Conservation (phyloP, 1,140 invertebrate genomes). For the Delia radicum region DNA sequence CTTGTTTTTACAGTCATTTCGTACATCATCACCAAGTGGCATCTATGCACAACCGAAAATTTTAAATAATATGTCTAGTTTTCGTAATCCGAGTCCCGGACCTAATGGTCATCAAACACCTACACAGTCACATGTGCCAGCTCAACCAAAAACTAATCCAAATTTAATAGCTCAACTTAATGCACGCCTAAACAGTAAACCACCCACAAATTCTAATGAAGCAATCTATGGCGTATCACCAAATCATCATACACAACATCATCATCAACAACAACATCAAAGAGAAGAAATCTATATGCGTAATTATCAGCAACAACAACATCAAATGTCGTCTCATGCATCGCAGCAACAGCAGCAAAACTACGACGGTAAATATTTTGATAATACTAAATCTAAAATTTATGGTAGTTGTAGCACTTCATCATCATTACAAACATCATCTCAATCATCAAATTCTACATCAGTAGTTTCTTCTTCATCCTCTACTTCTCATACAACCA, state of each 20-base stretch:
- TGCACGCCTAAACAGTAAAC: slow-evolving; percentile 50
- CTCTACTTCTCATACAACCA: slow-evolving; percentile 28
- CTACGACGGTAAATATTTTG: slow-evolving; percentile 53
- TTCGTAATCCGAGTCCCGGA: slow-evolving; percentile 48
- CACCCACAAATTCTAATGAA: slow-evolving; percentile 42
- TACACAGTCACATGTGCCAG: slow-evolving; percentile 35
- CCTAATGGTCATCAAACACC: slow-evolving; percentile 39
- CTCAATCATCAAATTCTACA: slow-evolving; percentile 28
- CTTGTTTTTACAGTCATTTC: slow-evolving; percentile 44
- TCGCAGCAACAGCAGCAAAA: slow-evolving; percentile 47
- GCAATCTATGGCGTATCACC: slow-evolving; percentile 46
- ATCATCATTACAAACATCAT: slow-evolving; percentile 39
- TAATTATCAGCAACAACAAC: slow-evolving; percentile 27
- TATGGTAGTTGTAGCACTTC: slow-evolving; percentile 52
- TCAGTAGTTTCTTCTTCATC: slow-evolving; percentile 29
- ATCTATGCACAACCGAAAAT: slow-evolving; percentile 55
- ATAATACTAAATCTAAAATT: slow-evolving; percentile 47
- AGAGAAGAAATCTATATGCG: slow-evolving; percentile 25
- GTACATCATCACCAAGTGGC: slow-evolving; percentile 49
- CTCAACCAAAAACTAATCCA: slow-evolving; percentile 53
- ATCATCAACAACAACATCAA: slow-evolving; percentile 38
- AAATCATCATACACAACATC: slow-evolving; percentile 27
- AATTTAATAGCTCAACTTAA: slow-evolving; percentile 54
- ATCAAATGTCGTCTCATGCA: slow-evolving; percentile 17
- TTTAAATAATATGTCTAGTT: slow-evolving; percentile 53